A percentile compares a stretch with the other conserved stretches of the same genome.
Conservation (phyloP, 2,888 invertebrate species). For the Drosophila buzzatii region DNA sequence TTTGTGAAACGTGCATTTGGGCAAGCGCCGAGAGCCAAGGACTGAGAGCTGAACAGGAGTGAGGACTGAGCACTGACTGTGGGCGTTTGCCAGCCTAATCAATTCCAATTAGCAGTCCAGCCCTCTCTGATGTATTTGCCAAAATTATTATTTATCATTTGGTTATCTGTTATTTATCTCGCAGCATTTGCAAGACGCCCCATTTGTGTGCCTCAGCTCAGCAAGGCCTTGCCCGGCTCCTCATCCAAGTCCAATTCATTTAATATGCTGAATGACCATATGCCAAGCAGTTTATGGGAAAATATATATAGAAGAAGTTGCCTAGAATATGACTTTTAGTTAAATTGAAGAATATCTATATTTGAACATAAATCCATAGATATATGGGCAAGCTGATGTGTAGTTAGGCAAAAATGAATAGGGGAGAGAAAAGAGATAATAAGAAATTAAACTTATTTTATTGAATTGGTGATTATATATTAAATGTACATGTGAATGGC, state of each 20-base stretch:
- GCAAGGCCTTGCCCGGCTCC: slow-evolving; percentile 8
- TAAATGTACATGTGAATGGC: slow-evolving; percentile 9
- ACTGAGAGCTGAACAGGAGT: neutral
- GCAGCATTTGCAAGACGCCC: slow-evolving; percentile 30
- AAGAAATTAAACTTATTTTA: too few species aligned
- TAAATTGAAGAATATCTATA: neutral
- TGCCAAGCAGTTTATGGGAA: slow-evolving; percentile 1
- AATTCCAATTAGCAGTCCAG: slow-evolving; percentile 85
- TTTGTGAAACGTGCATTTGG: slow-evolving; percentile 80
- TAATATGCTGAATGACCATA: slow-evolving; percentile 25
- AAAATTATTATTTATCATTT: slow-evolving; percentile 85
- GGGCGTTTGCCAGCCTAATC: slow-evolving; percentile 78
- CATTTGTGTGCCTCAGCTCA: slow-evolving; percentile 13
- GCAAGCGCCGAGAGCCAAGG: slow-evolving; percentile 15
- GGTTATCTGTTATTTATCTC: slow-evolving; percentile 82
- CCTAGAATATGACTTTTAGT: neutral
- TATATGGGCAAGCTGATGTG: neutral
- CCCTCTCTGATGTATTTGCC: slow-evolving; percentile 84
- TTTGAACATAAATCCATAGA: neutral
- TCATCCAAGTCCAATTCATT: slow-evolving; percentile 25
- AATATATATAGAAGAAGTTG: neutral
- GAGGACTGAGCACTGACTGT: slow-evolving; percentile 1
- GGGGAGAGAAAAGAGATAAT: too few species aligned
- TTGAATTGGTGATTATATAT: too few species aligned
- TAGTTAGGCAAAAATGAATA: too few species aligned